Base-by-base conservation (phyloP, 2,888 invertebrate species). In the Meliscaeva auricollis region DNA sequence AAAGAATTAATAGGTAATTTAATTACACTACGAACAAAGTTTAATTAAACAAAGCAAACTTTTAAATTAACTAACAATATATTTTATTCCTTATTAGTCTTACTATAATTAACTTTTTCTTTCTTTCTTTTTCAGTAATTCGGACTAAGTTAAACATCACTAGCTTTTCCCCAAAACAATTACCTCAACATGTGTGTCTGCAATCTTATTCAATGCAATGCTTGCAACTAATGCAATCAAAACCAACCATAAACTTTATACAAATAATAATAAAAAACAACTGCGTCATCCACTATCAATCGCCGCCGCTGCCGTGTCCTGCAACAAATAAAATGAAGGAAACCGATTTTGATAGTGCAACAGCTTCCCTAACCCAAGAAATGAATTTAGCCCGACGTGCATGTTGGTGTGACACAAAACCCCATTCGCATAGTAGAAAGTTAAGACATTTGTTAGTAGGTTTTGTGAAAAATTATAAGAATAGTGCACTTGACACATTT, bases 341-440 rank as follows among this genome's bases (percentile, higher is more conserved):
- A 60, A 88, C 87, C 50, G 87, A 87, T 64, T 87, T 88, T 78
- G 90, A 90, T 83, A 90, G 90, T 87, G 91, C 90, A 75, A 90
- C 90, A 80, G 89, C 91, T 74, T 90, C 94, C 83, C 91, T 95
- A 90, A 93, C 94, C 92, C 95, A 95, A 92, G 94, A 95, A 90
- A 95, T 95, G 89, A 95, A 95, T 91, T 92, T 95, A 89, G 95
- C 95, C 88, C 93, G 95, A 88, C 93, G 95, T 88, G 95, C 95
- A 85, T 95, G 95, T 93, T 95, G 95, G 94, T 92, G 91, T 87
- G 84, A 76, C 68, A 78, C n/a, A 6, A 74, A 83, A 62, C 68
- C 38, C 30, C 38, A 69, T 38, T 38, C 50, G 32, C 52, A 50
- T 62, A 73, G 26, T 58, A 73, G 58, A 58, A 64, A 50, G 13